These are phyloP conservation scores for Sesamia inferens DNA, from an alignment of 2,888 invertebrate genomes.

Conservation along the genomic window DNA sequence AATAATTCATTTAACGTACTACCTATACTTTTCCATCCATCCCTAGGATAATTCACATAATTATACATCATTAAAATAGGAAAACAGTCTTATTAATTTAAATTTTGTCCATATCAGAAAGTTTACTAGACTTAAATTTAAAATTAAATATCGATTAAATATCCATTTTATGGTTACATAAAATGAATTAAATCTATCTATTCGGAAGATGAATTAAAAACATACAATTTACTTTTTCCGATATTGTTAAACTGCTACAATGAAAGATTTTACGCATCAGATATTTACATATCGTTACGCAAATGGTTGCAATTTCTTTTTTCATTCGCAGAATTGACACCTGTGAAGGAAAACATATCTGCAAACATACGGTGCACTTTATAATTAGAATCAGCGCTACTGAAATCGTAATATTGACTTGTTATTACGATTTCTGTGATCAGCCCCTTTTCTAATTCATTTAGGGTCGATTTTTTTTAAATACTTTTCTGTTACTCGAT, in stretches of 20 bases:
- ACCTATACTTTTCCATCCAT: background rate
- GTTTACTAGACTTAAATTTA: background rate
- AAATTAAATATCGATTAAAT: background rate
- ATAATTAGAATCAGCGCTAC: too few relatives aligned
- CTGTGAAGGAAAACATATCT: conserved; percentile 2
- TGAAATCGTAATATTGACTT: too few relatives aligned
- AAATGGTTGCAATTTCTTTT: conserved; percentile 9
- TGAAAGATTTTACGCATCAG: conserved; percentile 3
- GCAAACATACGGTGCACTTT: background rate
- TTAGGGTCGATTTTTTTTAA: background rate
- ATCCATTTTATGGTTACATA: background rate
- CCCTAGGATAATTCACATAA: background rate
- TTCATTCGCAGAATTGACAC: conserved; percentile 11
- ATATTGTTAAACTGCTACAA: conserved; percentile 11
- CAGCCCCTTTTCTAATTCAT: too few relatives aligned
- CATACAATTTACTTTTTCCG: background rate
- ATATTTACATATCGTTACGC: background rate
- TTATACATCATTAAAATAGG: background rate
- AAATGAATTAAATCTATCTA: too few relatives aligned
- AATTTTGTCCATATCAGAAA: background rate
- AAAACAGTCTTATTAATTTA: background rate
- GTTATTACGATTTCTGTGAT: too few relatives aligned
- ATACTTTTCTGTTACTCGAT: background rate
- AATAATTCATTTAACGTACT: background rate
- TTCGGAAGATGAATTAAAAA: background rate